Evolutionary conservation across 1,140 invertebrate species (phyloP).

Genomic region (Brachionus rubens): DNA sequence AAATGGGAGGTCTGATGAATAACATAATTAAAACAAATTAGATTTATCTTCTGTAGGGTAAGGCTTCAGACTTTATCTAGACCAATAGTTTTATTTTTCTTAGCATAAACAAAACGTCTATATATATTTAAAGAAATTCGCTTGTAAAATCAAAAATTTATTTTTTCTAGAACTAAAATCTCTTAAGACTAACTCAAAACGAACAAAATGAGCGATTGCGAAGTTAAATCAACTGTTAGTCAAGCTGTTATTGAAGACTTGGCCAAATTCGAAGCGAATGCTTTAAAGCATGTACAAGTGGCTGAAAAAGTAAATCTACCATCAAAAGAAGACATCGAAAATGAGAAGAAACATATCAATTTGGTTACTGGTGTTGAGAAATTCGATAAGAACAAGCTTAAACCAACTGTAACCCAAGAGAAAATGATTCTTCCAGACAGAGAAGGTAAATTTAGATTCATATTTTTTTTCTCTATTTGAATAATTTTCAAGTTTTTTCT

Average conservation of each 20-base stretch:
- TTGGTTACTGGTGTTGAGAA: conserved; percentile 16
- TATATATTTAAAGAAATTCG: neutral
- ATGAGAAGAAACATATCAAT: conserved; percentile 7
- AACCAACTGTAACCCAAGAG: conserved; percentile 28
- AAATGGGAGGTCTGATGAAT: no score
- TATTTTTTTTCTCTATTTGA: neutral
- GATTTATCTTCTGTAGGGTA: no score
- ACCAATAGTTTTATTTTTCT: conserved; percentile 5
- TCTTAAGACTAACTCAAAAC: no score
- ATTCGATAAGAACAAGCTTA: conserved; percentile 33
- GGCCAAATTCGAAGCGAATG: conserved; percentile 27
- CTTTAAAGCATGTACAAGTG: conserved; percentile 21
- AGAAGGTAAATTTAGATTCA: neutral
- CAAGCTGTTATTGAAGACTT: conserved; percentile 24
- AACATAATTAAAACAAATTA: no score
- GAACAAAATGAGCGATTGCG: neutral
- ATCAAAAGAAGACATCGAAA: conserved; percentile 28
- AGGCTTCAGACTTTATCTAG: no score
- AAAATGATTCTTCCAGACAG: conserved; percentile 27
- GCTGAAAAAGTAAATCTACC: conserved; percentile 22
- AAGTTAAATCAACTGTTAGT: neutral
- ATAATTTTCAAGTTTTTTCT: no score
- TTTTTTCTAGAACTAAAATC: no score
- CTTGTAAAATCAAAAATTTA: neutral
- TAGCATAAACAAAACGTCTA: neutral